Evolutionary conservation across 2,888 invertebrate species (phyloP).

Genomic region (Nomada ferruginata): DNA sequence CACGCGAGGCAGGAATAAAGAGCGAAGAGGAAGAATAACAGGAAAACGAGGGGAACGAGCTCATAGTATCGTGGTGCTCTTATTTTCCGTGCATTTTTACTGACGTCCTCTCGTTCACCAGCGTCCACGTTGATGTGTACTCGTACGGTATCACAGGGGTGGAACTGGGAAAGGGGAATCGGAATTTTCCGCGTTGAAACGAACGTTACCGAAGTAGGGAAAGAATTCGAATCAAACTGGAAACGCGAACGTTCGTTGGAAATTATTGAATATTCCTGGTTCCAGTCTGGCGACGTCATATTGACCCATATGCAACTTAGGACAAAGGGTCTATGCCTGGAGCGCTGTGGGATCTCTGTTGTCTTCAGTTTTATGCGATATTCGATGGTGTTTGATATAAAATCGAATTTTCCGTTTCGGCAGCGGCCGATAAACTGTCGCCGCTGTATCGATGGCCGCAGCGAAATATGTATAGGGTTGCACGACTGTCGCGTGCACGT

Average conservation of each 20-base stretch:
- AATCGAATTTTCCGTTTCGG: slow-evolving; percentile 13
- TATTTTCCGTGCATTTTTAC: slow-evolving; percentile 36
- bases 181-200: slow-evolving; percentile 11
- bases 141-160: neutral
- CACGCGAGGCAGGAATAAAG: neutral
- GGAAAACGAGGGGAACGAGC: neutral
- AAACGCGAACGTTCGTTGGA: slow-evolving; percentile 31
- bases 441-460: slow-evolving; percentile 1
- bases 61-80: neutral
- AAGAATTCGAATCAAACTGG: slow-evolving; percentile 4
- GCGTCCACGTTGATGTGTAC: neutral
- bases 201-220: slow-evolving; percentile 1
- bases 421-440: slow-evolving; percentile 8
- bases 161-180: neutral
- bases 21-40: slow-evolving; percentile 7
- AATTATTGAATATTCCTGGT: slow-evolving; percentile 48
- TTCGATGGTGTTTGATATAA: neutral
- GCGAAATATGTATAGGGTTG: slow-evolving; percentile 1
- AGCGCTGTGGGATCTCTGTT: neutral
- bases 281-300: slow-evolving; percentile 18
- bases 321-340: slow-evolving; percentile 7
- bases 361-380: no score
- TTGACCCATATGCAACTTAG: slow-evolving; percentile 26
- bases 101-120: neutral
- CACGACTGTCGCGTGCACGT: slow-evolving; percentile 17